These are phyloP conservation scores for Coreoperca whiteheadi DNA, from an alignment of 2,113 vertebrate genomes.

Conservation along the genomic window DNA sequence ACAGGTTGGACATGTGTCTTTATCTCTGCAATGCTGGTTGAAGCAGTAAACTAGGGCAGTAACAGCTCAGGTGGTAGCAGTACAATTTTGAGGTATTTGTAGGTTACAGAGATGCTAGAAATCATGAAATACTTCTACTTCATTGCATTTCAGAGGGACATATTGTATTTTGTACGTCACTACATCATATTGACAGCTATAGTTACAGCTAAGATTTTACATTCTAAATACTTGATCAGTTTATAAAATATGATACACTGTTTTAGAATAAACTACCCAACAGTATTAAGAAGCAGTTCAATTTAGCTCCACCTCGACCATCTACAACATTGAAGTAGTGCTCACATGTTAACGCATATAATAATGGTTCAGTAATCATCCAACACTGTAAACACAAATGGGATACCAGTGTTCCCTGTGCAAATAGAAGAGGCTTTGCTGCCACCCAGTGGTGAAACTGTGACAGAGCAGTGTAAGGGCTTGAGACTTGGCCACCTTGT, in stretches of 20 bases:
- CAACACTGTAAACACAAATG: neutral
- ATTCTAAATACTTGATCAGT: no score
- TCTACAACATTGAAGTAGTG: neutral
- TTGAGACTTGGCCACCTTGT: neutral
- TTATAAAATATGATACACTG: no score
- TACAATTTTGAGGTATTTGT: neutral
- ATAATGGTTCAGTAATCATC: neutral
- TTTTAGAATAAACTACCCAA: neutral
- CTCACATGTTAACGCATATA: neutral
- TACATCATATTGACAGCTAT: neutral
- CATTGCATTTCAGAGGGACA: neutral
- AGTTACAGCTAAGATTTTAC: neutral
- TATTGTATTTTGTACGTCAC: neutral
- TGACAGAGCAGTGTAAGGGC: neutral
- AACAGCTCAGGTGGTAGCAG: neutral
- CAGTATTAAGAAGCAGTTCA: neutral
- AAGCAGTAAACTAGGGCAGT: neutral
- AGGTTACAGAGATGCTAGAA: no score
- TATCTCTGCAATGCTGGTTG: no score
- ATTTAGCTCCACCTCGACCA: neutral
- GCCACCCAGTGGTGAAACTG: conserved; percentile 39
- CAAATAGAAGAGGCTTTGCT: conserved; percentile 3
- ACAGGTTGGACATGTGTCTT: no score
- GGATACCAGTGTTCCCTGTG: neutral
- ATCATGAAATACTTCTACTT: neutral